These are phyloP conservation scores for Gracilinanus agilis DNA, from an alignment of 2,113 vertebrate genomes.

Conservation along the genomic window DNA sequence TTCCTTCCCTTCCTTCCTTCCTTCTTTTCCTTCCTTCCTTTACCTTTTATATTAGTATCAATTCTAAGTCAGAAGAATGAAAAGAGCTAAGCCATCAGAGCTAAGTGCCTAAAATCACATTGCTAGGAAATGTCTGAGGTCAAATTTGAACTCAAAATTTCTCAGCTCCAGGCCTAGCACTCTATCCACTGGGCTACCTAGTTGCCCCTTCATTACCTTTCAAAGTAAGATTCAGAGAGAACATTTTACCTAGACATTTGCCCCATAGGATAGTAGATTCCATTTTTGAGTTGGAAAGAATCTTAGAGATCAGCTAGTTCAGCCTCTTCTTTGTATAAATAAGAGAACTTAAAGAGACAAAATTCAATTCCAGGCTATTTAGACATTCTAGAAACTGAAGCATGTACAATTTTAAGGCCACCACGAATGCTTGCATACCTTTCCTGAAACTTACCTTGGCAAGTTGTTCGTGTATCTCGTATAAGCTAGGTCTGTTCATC, in stretches of 20 bases:
- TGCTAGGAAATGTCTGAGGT: too few species aligned
- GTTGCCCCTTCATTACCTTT: neutral
- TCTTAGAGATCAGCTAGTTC: neutral
- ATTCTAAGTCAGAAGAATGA: too few species aligned
- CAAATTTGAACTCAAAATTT: too few species aligned
- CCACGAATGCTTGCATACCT: slow-evolving; percentile 23
- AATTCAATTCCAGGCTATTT: neutral
- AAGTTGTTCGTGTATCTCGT: slow-evolving; percentile 96
- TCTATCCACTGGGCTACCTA: too few species aligned
- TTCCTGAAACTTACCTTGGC: slow-evolving; percentile 90
- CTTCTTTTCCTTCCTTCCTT: too few species aligned
- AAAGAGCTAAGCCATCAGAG: too few species aligned
- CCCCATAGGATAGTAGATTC: neutral
- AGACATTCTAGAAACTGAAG: neutral
- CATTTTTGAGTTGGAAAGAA: neutral
- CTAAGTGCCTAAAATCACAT: too few species aligned
- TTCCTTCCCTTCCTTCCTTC: too few species aligned
- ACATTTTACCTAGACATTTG: neutral
- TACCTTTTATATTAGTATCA: too few species aligned
- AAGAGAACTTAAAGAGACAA: neutral
- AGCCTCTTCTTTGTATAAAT: neutral
- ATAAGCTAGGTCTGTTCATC: slow-evolving; percentile 92
- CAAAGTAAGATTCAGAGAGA: neutral
- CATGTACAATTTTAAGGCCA: slow-evolving; percentile 56
- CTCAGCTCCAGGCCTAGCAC: too few species aligned